Evolutionary conservation across 1,140 invertebrate genomes (phyloP).

Genomic region (Leptinotarsa texana): DNA sequence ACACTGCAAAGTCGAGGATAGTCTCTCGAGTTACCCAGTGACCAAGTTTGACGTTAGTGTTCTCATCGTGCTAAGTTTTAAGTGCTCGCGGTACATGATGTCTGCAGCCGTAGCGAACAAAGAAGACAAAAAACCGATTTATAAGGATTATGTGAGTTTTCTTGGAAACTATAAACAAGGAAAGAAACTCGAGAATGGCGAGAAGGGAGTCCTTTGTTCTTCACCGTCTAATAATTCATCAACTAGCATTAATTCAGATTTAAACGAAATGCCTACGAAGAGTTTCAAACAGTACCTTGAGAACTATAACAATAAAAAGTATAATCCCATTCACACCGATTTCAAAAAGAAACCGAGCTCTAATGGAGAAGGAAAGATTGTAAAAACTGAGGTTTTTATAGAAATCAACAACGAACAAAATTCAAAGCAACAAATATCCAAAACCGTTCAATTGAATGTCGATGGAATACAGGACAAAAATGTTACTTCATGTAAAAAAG

Average conservation of each 20-base stretch:
- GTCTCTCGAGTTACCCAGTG: slow-evolving; percentile 15
- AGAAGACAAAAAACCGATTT: slow-evolving; percentile 34
- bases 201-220: slow-evolving; percentile 29
- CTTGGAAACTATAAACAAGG: slow-evolving; percentile 42
- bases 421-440: slow-evolving; percentile 7
- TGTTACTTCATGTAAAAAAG: too few species aligned
- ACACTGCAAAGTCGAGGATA: neutral
- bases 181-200: slow-evolving; percentile 41
- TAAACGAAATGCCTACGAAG: slow-evolving; percentile 24
- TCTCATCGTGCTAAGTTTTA: neutral
- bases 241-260: too few species aligned
- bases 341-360: slow-evolving; percentile 12
- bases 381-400: slow-evolving; percentile 49
- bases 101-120: slow-evolving; percentile 29
- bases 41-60: slow-evolving; percentile 15
- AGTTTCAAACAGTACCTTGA: slow-evolving; percentile 38
- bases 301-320: slow-evolving; percentile 43
- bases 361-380: slow-evolving; percentile 32
- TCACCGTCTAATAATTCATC: slow-evolving; percentile 34
- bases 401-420: slow-evolving; percentile 37
- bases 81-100: neutral
- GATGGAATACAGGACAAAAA: neutral
- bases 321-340: slow-evolving; percentile 39
- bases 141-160: slow-evolving; percentile 48
- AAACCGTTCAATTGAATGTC: neutral